Percentiles rank a stretch among this genome's conserved stretches.
Evolutionary conservation across 2,797 vertebrate species (phyloP).

Genomic region (Distichodus sexfasciatus): DNA sequence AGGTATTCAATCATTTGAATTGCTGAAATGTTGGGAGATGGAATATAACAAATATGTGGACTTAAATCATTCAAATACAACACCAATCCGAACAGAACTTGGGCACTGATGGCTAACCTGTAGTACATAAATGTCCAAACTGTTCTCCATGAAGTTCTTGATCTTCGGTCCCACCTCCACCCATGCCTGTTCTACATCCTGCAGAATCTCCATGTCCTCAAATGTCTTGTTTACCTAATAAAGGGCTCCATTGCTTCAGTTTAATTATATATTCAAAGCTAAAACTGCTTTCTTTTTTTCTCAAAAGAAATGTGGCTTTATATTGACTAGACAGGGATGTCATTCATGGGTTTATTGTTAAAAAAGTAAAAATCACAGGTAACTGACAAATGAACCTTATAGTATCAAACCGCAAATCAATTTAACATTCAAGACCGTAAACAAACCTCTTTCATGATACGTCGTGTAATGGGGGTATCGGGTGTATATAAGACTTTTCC

Average conservation of each 20-base stretch:
- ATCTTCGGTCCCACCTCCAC: conserved; percentile 75
- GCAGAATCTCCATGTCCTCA: conserved; percentile 76
- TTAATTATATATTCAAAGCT: background rate
- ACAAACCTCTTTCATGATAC: conserved; percentile 83
- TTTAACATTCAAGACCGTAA: background rate
- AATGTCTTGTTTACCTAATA: conserved; percentile 86
- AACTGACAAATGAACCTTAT: too few relatives aligned
- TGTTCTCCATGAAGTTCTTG: conserved; percentile 79
- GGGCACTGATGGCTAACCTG: conserved; percentile 60
- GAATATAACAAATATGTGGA: too few relatives aligned
- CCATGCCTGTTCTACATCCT: conserved; percentile 74
- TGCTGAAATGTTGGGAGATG: background rate
- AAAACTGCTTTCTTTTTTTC: background rate
- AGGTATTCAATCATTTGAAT: too few relatives aligned
- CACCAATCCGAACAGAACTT: background rate
- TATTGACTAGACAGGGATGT: too few relatives aligned
- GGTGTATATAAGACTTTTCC: conserved; percentile 88
- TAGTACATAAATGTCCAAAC: conserved; percentile 70
- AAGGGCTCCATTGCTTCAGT: background rate
- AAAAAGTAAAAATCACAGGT: background rate
- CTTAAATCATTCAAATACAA: too few relatives aligned
- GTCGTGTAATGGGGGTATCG: conserved; percentile 67
- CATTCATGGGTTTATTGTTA: too few relatives aligned
- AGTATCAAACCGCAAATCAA: too few relatives aligned
- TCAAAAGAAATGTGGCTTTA: background rate